Conservation (phyloP, 2,797 vertebrate species). For the Calcarius lapponicus region DNA sequence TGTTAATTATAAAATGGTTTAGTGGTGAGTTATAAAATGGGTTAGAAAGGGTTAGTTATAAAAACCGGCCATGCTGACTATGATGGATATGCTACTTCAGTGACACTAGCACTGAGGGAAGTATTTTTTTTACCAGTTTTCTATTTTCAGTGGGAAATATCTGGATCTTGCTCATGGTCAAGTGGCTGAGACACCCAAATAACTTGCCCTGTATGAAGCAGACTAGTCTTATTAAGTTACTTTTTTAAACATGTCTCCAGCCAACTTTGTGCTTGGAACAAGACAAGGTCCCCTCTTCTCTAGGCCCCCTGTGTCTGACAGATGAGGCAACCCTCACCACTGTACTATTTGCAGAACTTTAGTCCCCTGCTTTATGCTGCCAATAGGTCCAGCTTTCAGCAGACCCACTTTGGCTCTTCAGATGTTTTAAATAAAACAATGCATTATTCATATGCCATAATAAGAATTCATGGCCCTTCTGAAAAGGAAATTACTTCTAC, state of each 20-base stretch:
- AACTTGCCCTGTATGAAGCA: neutral
- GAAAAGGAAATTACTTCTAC: constrained; percentile 70
- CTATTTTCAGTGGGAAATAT: neutral
- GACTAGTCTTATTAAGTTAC: neutral
- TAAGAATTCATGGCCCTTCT: constrained; percentile 46
- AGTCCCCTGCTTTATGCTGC: neutral
- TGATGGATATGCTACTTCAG: neutral
- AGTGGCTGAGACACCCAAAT: neutral
- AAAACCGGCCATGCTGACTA: neutral
- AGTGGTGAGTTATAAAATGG: neutral
- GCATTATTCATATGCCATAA: constrained; percentile 62
- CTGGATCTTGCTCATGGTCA: neutral
- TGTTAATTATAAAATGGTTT: neutral
- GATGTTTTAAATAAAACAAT: constrained; percentile 63
- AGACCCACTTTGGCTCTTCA: neutral
- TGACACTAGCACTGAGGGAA: neutral
- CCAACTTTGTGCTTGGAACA: neutral
- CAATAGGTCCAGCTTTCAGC: neutral
- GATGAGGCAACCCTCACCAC: neutral
- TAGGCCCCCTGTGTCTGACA: neutral
- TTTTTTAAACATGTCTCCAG: neutral
- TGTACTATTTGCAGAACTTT: neutral
- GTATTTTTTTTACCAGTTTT: neutral
- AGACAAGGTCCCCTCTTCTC: neutral
- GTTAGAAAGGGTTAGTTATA: neutral